Conservation (phyloP, 2,888 invertebrate species). For the Tineola bisselliella region DNA sequence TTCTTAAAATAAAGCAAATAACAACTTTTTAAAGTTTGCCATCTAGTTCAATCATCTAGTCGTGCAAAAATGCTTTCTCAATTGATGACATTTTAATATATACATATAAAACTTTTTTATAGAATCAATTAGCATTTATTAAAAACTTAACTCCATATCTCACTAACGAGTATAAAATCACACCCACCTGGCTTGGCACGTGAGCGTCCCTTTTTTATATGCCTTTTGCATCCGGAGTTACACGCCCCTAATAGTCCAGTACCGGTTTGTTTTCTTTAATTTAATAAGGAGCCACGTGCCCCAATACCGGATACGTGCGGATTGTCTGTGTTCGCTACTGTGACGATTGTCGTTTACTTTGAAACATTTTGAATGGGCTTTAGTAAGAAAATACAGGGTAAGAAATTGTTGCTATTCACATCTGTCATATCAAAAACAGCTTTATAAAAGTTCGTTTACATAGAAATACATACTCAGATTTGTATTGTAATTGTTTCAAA, state of each 20-base stretch:
- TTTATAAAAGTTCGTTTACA: no score
- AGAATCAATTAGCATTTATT: background rate
- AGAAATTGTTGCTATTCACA: no score
- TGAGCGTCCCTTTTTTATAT: background rate
- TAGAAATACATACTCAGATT: no score
- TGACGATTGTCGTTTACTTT: slow-evolving; percentile 30
- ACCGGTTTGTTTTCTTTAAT: slow-evolving; percentile 49
- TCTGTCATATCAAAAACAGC: no score
- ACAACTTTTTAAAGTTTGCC: no score
- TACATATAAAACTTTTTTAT: no score
- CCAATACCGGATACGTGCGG: slow-evolving; percentile 23
- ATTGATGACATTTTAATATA: no score
- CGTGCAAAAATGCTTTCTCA: no score
- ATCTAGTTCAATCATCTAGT: no score
- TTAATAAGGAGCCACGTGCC: slow-evolving; percentile 59
- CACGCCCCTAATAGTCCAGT: slow-evolving; percentile 16
- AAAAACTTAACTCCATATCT: background rate
- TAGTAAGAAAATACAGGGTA: background rate
- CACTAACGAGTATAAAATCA: slow-evolving; percentile 16
- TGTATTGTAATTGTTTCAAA: no score
- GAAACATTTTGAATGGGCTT: slow-evolving; percentile 6
- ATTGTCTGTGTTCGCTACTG: slow-evolving; percentile 42
- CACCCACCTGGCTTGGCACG: slow-evolving; percentile 45
- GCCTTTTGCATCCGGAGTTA: slow-evolving; percentile 2
- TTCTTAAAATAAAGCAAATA: no score